Percentiles rank a stretch among this genome's conserved stretches.
Evolutionary conservation across 2,888 invertebrate genomes (phyloP).

Genomic region (Clitarchus hookeri): DNA sequence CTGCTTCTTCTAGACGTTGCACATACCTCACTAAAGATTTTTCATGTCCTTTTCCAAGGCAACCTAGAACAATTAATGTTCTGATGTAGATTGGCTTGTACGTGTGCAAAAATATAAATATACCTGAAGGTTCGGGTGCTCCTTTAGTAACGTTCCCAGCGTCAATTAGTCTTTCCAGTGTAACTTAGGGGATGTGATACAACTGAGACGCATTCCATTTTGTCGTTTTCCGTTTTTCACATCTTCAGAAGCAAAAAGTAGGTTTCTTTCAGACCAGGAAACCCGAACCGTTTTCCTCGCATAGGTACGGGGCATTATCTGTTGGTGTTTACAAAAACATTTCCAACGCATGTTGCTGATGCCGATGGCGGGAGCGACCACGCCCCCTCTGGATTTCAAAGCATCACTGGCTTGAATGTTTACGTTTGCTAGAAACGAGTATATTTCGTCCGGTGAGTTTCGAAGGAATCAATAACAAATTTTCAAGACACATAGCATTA

Average conservation of each 20-base stretch:
- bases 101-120: background rate
- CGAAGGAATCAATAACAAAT: too few species aligned
- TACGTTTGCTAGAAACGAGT: too few species aligned
- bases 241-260: background rate
- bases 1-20: too few species aligned
- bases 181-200: background rate
- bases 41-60: background rate
- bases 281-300: background rate
- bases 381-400: too few species aligned
- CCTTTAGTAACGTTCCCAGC: background rate
- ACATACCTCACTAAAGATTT: background rate
- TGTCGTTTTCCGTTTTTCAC: background rate
- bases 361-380: too few species aligned
- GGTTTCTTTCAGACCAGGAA: slow-evolving; percentile 5
- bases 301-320: slow-evolving; percentile 14
- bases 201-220: slow-evolving; percentile 15
- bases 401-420: too few species aligned
- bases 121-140: background rate
- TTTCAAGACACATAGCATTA: too few species aligned
- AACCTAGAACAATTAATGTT: background rate
- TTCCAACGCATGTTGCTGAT: too few species aligned
- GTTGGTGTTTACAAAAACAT: background rate
- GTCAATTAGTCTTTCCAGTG: background rate
- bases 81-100: background rate
- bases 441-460: too few species aligned